Base-by-base conservation (phyloP, 2,888 invertebrate genomes). In the Hypomecis atomaria region DNA sequence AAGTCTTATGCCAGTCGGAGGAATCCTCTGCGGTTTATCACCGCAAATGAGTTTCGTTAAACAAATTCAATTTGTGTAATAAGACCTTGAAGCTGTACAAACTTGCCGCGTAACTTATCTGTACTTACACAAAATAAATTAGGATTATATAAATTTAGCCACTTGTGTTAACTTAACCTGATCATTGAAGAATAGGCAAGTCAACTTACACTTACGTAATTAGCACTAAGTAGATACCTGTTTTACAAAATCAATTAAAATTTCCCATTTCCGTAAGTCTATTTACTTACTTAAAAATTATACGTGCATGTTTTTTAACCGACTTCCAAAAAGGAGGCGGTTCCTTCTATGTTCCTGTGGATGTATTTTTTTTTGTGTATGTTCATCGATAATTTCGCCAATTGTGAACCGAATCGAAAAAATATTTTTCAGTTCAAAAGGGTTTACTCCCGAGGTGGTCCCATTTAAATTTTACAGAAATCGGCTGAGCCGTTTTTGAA, bases 11-110 rank as follows among this genome's bases (percentile, higher is more conserved):
- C 38, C 38, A 37, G 37, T 40, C 68, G 71, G 78, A 75, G 75
- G 83, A 85, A 84, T 74, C 74, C 9, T 67, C 77, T 85, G 86
- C 69, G 84, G 86, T 81, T 80, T 75, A 61, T 49, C 56, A 79
- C 85, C 85, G 71, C 86, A 82, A 79, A 70, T 69, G 38, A 37
- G 37, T 9, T 8, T 60, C 74, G 72, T 69, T 72, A 75, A 74
- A 72, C 68, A 77, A 80, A 78, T 80, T 78, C 68, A 76, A 79
- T 78, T 81, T 78, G 50, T 70, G 33, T 71, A 70, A 72, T 73
- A 57, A 67, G 43, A 45, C 23, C 9, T 54, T 62, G 8, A 61
- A 64, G 34, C 5, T 57, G 13, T 11, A 23, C 13, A 37, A 56
- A 58, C 59, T 45, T 49, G 11, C 34, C 38, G 40, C 42, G 43